Conservation (phyloP, 2,888 invertebrate genomes). For the Zaprionus lineosus region DNA sequence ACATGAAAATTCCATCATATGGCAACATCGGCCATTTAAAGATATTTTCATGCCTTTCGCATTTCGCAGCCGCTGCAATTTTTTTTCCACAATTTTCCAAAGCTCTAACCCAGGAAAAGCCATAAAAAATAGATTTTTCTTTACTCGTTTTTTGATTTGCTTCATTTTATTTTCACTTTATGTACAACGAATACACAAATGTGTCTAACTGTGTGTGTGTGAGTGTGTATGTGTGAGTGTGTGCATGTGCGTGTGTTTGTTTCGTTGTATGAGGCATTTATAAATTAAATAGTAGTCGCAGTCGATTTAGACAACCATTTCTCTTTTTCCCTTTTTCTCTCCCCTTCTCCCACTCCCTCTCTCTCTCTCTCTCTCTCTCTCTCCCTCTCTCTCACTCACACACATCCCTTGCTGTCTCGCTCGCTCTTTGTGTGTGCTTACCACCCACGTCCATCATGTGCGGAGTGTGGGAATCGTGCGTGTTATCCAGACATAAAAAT, state of each 20-base stretch:
- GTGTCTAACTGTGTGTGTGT: no score
- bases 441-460: not conserved
- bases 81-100: constrained; percentile 51
- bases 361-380: not conserved
- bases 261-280: no score
- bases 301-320: constrained; percentile 59
- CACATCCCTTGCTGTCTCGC: not conserved
- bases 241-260: constrained; percentile 17
- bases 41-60: constrained; percentile 40
- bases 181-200: no score
- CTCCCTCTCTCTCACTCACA: not conserved
- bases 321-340: not conserved
- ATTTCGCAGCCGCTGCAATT: constrained; percentile 5
- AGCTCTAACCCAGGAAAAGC: constrained; percentile 35
- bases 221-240: no score
- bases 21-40: constrained; percentile 52
- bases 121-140: constrained; percentile 47
- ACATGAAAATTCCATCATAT: constrained; percentile 72
- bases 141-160: not conserved
- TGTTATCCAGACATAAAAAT: constrained; percentile 69
- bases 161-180: constrained; percentile 19
- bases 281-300: constrained; percentile 71
- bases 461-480: constrained; percentile 47
- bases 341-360: not conserved
- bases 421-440: not conserved